Evolutionary conservation across 2,888 invertebrate genomes (phyloP), one percentile per base, ranked within the genome.

Genomic region (Tenthredo mesomela): DNA sequence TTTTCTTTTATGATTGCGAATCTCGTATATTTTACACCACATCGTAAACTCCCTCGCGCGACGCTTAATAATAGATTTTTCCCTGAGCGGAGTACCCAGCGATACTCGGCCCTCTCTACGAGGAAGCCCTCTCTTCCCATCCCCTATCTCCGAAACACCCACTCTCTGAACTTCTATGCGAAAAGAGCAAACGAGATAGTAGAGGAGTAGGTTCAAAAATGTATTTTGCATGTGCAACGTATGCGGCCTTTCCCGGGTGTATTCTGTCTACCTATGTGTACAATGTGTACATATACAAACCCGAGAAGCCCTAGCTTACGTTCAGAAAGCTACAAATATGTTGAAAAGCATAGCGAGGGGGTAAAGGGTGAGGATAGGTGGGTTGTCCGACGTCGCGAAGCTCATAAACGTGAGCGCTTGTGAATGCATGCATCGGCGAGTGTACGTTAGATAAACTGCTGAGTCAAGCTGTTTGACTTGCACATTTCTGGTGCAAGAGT

Each of bases 401-500:
- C 89, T 89, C 88, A 89, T 89, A 91, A 90, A 89, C 87, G 89
- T 87, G 88, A 85, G 86, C 85, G 87, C 85, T 85, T 86, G 90
- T 88, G 88, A 88, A 89, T 89, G 87, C 88, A 88, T 89, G 88
- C 88, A 88, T 85, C 87, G 88, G 88, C 88, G 88, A 88, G 86
- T 87, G 88, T 85, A 82, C 87, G 88, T 86, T 88, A 89, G 90
- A 92, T 91, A 91, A 91, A 92, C 90, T 90, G 91, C 90, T 91
- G 92, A 90, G 91, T 91, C 91, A 90, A 91, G 90, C 91, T 92
- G 91, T 92, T 92, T 92, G 91, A 92, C 92, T 92, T 91, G 91
- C 91, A 91, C 92, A 92, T 92, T 91, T 91, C 91, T 91, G 89
- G 89, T 89, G 88, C 85, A 88, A 89, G 88, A 80, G 80, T 80